phyloP scores from a whole-genome alignment of 2,888 invertebrate genomes.

The Zelleria hepariella region DNA sequence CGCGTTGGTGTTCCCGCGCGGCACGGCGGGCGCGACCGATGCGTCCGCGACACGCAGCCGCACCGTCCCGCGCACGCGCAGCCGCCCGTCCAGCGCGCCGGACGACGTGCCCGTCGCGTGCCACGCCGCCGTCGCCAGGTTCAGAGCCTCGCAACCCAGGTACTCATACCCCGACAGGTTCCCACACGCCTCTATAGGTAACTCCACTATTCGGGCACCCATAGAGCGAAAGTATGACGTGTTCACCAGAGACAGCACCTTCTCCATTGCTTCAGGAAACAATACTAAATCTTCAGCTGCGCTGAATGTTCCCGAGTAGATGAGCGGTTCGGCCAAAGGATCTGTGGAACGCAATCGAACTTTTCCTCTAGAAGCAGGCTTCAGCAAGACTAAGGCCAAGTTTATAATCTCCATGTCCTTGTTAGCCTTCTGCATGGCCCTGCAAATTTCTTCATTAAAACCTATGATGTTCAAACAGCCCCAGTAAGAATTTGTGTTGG shows the following conservation, averaged over 20 bases:
- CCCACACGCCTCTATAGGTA: conserved; percentile 30
- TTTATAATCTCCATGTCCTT: conserved; percentile 33
- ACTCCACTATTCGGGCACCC: conserved; percentile 31
- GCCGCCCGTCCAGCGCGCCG: conserved; percentile 32
- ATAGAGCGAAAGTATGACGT: conserved; percentile 37
- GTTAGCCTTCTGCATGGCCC: conserved; percentile 26
- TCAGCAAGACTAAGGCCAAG: conserved; percentile 41
- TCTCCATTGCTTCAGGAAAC: conserved; percentile 33
- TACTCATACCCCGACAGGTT: conserved; percentile 27
- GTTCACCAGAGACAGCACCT: conserved; percentile 29
- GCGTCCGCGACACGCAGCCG: conserved; percentile 49
- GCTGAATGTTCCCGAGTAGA: conserved; percentile 44
- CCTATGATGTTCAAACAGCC: conserved; percentile 31
- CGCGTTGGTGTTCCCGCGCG: conserved; percentile 54
- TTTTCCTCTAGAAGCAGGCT: conserved; percentile 45
- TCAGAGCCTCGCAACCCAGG: conserved; percentile 51
- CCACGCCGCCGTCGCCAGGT: conserved; percentile 48
- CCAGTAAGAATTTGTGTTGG: conserved; percentile 22
- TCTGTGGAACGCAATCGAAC: conserved; percentile 33
- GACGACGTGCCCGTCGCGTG: conserved; percentile 53
- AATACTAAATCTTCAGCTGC: conserved; percentile 31
- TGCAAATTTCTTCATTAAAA: conserved; percentile 32
- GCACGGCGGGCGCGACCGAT: conserved; percentile 43
- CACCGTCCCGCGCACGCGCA: conserved; percentile 34
- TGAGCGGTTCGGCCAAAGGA: conserved; percentile 35